Evolutionary conservation across 1,140 invertebrate genomes (phyloP), one percentile per base, ranked within the genome.

Genomic region (Chlorops oryzae): DNA sequence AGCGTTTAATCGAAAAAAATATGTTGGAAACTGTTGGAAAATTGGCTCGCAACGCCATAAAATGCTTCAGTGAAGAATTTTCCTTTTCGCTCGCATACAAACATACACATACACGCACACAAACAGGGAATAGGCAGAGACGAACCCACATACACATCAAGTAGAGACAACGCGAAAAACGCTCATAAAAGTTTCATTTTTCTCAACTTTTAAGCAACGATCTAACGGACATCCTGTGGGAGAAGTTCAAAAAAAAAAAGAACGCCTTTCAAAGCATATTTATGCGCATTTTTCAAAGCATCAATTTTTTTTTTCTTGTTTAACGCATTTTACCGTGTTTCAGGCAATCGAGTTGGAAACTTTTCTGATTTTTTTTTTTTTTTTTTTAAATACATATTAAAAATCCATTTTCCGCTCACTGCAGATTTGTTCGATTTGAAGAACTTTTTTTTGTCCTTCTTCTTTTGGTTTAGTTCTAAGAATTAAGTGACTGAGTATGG

Each of bases 321-420:
- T 49, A 43, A 32, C 32, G 23, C 44, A 20, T 18, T 35, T 12
- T 18, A 23, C 43, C 38, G 39, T 48, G 37, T 42, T 42, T 6
- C 23, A 21, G 13, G 20, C 28, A 32, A 43, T 10, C 23, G 17
- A 32, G 2, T 6, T 46, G 10, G 7, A 21, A 2, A 13, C 25
- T 47, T 47, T 47, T 38, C 20, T 28, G 25, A 15, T 38, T n/a
- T 15, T 38, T 38, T 38, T 38, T 5, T 38, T 38, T 38, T 38
- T 38, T 38, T 38, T 9, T 38, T 38, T 38, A 15, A 15, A 37
- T 42, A 63, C 60, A 65, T 61, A 67, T 66, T 66, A 66, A 56
- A 66, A 67, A 65, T 65, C 64, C 65, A 68, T 67, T 68, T 67
- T 67, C 64, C 65, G 64, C 64, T 68, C 58, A 63, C 56, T 68